Evolutionary conservation across 1,140 invertebrate species (phyloP), one percentile per base, ranked within the genome.

Genomic region (Drosophila kurseongensis): DNA sequence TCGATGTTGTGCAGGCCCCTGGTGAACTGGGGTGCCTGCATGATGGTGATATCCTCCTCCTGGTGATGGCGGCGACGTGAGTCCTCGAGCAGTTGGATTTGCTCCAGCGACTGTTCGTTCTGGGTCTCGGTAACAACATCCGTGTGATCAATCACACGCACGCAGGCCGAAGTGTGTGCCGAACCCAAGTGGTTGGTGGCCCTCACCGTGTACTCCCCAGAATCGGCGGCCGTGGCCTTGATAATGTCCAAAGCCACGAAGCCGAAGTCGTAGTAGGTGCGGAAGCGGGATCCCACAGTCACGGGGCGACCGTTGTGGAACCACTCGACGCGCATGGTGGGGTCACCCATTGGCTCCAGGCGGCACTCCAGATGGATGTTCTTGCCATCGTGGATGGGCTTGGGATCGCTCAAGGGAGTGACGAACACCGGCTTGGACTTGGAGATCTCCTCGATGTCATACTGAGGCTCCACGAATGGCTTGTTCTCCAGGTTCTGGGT

Each of bases 311-410:
- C 98, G 93, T 99, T 98, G 71, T 97, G 96, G 93, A 96, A 98
- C 98, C 98, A 99, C 93, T 98, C 98, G 4, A 98, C 97, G 84
- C 96, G 94, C 97, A 98, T 98, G 1, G 97, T 97, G n/a, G 97
- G 97, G 93, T 98, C 98, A 27, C 97, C 97, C 95, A 98, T 97
- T 1, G 98, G 97, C 92, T 98, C 98, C 59, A 98, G 93, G 47
- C 97, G 94, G 79, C 97, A 97, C 92, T 98, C 97, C 47, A 98
- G 93, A 84, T 98, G 98, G 90, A 98, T 96, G 85, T 98, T 97
- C 92, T 97, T 97, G 32, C 97, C 97, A 93, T 99, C 98, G 76
- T 95, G 95, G 4, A 98, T 94, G n/a, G 96, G 96, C 86, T 95
- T 95, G 10, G 96, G 95, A 78, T 97, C 96, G 38, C 94, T 95